These are phyloP conservation scores for Cabera pusaria DNA, from an alignment of 2,888 invertebrate species.

Conservation along the genomic window DNA sequence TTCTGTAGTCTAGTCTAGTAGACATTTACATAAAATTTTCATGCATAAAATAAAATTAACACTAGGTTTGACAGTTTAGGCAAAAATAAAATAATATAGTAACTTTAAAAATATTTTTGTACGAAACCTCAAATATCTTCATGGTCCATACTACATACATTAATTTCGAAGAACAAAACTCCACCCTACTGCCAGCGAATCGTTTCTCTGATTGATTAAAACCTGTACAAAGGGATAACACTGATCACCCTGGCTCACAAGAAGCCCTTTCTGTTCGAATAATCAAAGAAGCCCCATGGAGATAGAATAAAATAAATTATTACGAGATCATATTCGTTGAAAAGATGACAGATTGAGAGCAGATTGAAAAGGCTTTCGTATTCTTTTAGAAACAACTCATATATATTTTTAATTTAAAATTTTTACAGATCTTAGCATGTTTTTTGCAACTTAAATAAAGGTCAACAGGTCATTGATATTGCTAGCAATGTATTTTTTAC, in stretches of 20 bases:
- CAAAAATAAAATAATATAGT: too few relatives aligned
- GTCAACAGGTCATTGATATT: too few relatives aligned
- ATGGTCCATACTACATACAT: not conserved
- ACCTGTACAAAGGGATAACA: conserved; percentile 78
- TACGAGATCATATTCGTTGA: conserved; percentile 39
- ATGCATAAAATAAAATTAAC: too few relatives aligned
- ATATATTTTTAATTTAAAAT: too few relatives aligned
- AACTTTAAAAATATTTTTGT: too few relatives aligned
- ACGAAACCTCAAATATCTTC: conserved; percentile 1
- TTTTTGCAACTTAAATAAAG: too few relatives aligned
- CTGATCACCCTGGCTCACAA: conserved; percentile 74
- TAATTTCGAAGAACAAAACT: conserved; percentile 9
- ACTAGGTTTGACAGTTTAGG: too few relatives aligned
- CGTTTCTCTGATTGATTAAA: conserved; percentile 79
- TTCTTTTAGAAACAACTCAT: too few relatives aligned
- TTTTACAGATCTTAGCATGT: too few relatives aligned
- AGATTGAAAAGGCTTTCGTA: not conserved
- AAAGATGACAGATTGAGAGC: conserved; percentile 8
- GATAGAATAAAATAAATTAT: conserved; percentile 68
- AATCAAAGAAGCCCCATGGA: conserved; percentile 77
- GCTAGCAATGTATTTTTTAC: too few relatives aligned
- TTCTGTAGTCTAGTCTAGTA: too few relatives aligned
- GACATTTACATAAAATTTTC: too few relatives aligned
- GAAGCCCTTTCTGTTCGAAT: conserved; percentile 76
- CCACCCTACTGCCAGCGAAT: conserved; percentile 37